Percentiles rank a stretch among this genome's conserved stretches.
Evolutionary conservation across 2,888 invertebrate genomes (phyloP).

Genomic region (Lysandra bellargus): DNA sequence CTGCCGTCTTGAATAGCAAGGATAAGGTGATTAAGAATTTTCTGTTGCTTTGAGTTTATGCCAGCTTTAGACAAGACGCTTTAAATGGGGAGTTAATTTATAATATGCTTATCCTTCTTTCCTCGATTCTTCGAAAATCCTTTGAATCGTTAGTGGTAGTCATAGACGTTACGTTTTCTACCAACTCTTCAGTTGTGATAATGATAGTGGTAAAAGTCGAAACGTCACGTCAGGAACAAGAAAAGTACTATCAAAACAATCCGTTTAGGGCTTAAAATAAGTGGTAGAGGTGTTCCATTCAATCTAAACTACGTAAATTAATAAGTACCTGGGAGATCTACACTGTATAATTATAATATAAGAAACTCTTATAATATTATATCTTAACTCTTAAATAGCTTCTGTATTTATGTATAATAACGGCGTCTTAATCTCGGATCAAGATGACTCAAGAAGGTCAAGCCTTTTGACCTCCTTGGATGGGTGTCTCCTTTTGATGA

Average conservation of each 20-base stretch:
- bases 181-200: no score
- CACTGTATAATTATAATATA: no score
- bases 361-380: not conserved
- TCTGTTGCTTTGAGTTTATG: not conserved
- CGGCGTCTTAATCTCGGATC: not conserved
- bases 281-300: not conserved
- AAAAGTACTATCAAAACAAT: not conserved
- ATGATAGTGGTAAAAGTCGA: no score
- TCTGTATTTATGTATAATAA: not conserved
- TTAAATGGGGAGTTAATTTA: no score
- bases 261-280: not conserved
- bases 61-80: no score
- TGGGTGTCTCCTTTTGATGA: not conserved
- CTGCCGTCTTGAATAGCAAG: slow-evolving; percentile 99
- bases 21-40: slow-evolving; percentile 83
- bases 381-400: not conserved
- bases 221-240: no score
- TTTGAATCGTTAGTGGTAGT: no score
- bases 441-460: slow-evolving; percentile 6
- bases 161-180: no score
- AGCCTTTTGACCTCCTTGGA: not conserved
- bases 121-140: no score
- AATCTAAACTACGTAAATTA: not conserved
- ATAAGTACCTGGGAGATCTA: not conserved
- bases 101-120: no score